Base-by-base conservation (phyloP, 2,888 invertebrate genomes). In the Xanthia icteritia region DNA sequence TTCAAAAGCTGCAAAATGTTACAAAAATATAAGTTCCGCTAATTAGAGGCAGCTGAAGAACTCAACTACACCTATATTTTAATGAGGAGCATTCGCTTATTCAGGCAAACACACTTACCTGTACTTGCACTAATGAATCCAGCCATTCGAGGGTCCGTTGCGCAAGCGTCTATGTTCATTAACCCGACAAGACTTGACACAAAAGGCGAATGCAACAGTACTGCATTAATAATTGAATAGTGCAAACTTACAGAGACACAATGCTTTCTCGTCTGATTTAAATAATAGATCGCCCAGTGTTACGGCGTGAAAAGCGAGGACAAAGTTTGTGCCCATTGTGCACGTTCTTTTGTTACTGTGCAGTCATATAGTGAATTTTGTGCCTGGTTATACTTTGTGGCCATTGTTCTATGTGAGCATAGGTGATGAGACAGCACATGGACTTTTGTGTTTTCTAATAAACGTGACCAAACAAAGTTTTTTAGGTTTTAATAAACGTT, bases 241-340 rank as follows among this genome's bases (percentile, higher is more conserved):
- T 84, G 81, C 76, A 73, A 89, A 87, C 86, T 89, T 79, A 72
- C 79, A 73, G 67, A 77, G 61, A 83, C 81, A 85, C 83, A 82
- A 80, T 85, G 76, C 82, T 79, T 75, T 82, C 76, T 76, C 69
- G 63, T 71, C 73, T 66, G 81, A 77, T 87, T 73, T 90, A 90
- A 91, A 91, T 91, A 91, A 88, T 89, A 89, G 86, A 89, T 88
- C 42, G 81, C 73, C 81, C 72, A 79, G 85, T 80, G 73, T 75
- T 56, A 70, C 76, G 69, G 65, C 77, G 67, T 71, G 73, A 79
- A 69, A 64, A 71, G 81, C 67, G 76, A 75, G 74, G 83, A 78
- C 85, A 80, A 89, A 90, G 88, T 90, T 89, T 85, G 79, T 71
- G 63, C 54, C 84, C 76, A 88, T 90, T 90, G 89, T 89, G 81